A percentile compares a stretch with the other conserved stretches of the same genome.
Evolutionary conservation across 53 echinoderm and acorn worm species (phyloP).

Genomic region (Astropecten irregularis): DNA sequence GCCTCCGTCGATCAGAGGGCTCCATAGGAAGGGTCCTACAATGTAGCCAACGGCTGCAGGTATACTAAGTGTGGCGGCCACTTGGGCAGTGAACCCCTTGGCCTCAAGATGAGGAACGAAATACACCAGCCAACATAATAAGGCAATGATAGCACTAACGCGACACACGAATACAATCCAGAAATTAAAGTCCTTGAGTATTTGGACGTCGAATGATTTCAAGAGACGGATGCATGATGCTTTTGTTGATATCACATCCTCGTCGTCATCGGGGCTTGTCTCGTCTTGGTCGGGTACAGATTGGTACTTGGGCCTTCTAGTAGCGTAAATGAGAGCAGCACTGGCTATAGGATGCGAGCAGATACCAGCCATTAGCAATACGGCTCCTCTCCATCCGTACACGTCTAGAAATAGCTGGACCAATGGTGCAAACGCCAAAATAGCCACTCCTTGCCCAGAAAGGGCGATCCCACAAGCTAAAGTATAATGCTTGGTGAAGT

Average conservation of each 20-base stretch:
- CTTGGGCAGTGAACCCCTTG: background rate
- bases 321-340: no score
- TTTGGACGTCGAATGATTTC: no score
- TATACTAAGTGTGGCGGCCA: background rate
- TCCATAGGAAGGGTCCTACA: background rate
- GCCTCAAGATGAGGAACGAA: background rate
- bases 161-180: no score
- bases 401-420: background rate
- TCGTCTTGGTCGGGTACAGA: no score
- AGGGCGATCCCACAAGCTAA: background rate
- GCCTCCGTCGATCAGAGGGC: background rate
- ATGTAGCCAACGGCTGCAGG: background rate
- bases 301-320: no score
- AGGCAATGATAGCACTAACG: background rate
- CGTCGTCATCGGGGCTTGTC: no score
- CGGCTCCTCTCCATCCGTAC: no score
- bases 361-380: no score
- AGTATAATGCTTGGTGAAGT: background rate
- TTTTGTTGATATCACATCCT: no score
- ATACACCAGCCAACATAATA: background rate
- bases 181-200: no score
- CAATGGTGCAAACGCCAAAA: background rate
- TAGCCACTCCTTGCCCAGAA: background rate
- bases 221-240: no score
- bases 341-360: no score